Percentiles rank a stretch among this genome's conserved stretches.
These are phyloP conservation scores for Chirona hameri DNA, from an alignment of 2,888 invertebrate species.

Conservation along the genomic window DNA sequence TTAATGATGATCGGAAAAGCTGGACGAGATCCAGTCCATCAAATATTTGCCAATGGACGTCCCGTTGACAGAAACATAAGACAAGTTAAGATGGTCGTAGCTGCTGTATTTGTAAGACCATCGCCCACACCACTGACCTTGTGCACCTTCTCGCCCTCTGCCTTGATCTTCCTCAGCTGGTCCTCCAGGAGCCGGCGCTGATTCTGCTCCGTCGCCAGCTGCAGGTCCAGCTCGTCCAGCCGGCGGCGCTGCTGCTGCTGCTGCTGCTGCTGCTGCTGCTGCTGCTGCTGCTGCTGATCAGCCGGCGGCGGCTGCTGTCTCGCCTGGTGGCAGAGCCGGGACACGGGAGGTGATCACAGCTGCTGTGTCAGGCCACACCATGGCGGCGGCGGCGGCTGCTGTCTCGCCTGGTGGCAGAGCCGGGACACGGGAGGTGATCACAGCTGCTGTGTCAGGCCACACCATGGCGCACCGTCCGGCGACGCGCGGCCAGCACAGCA, in stretches of 20 bases:
- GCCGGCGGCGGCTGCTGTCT: neutral
- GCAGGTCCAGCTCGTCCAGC: neutral
- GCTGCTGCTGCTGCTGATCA: neutral
- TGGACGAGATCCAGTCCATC: too few species aligned
- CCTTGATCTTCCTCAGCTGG: neutral
- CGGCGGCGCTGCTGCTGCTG: neutral
- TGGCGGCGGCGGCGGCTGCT: neutral
- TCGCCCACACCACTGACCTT: neutral
- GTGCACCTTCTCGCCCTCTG: constrained; percentile 1
- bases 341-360: neutral
- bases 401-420: neutral
- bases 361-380: too few species aligned
- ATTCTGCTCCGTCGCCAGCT: neutral
- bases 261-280: neutral
- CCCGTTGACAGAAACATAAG: too few species aligned
- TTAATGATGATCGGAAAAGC: too few species aligned
- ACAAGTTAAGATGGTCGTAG: too few species aligned
- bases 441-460: too few species aligned
- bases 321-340: neutral
- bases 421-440: neutral
- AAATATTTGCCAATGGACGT: too few species aligned
- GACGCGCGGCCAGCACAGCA: too few species aligned
- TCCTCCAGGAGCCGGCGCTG: neutral
- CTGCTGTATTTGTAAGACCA: too few species aligned
- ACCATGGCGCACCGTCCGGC: too few species aligned